Evolutionary conservation across 1,140 invertebrate species (phyloP).

Genomic region (Drosophila sechellia): DNA sequence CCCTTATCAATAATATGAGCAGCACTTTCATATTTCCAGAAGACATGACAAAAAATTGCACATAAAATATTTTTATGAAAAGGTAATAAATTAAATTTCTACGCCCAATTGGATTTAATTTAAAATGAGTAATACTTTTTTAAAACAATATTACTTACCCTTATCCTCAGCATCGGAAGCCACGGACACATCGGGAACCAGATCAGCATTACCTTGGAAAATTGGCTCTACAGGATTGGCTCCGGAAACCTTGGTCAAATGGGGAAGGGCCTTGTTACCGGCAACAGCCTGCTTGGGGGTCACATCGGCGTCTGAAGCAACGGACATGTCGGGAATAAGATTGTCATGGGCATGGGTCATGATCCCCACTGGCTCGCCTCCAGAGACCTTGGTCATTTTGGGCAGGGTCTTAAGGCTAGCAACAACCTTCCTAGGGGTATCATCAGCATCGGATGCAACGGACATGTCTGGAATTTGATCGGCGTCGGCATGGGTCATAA

Average conservation of each 20-base stretch:
- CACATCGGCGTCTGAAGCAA: slow-evolving; percentile 45
- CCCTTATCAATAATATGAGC: no score
- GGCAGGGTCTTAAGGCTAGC: slow-evolving; percentile 17
- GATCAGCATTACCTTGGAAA: slow-evolving; percentile 16
- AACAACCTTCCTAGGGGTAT: background rate
- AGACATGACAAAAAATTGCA: no score
- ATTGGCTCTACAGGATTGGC: slow-evolving; percentile 5
- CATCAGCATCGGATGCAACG: slow-evolving; percentile 46
- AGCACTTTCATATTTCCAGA: no score
- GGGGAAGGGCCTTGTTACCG: slow-evolving; percentile 19
- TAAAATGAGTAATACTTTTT: background rate
- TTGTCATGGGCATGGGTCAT: slow-evolving; percentile 21
- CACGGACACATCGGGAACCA: slow-evolving; percentile 47
- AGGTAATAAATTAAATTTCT: background rate
- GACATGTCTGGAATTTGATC: slow-evolving; percentile 59
- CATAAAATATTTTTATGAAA: background rate
- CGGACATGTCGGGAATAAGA: slow-evolving; percentile 58
- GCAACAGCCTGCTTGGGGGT: slow-evolving; percentile 2
- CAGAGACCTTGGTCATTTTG: slow-evolving; percentile 11
- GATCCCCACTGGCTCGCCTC: slow-evolving; percentile 7
- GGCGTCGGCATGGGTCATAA: slow-evolving; percentile 11
- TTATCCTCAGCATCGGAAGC: slow-evolving; percentile 42
- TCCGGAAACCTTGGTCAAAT: slow-evolving; percentile 4
- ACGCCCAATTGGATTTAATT: no score
- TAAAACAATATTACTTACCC: slow-evolving; percentile 3